phyloP scores from a whole-genome alignment of 2,888 invertebrate genomes.

The Cylindroiulus punctatus region DNA sequence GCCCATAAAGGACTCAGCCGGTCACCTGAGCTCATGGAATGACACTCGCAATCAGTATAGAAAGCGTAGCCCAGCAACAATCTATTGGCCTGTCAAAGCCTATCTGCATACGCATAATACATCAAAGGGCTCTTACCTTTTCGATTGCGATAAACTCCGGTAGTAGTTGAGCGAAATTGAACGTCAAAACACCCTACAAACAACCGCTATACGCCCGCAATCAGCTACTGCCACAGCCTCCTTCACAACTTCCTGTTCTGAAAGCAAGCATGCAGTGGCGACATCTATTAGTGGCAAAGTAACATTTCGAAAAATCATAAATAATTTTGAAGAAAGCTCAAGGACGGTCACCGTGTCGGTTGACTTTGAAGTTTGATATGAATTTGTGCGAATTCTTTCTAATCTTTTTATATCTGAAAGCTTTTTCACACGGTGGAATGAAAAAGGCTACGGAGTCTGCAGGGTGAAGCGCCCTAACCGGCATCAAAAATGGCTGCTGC shows the following conservation, averaged over 20 bases:
- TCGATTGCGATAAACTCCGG: not conserved
- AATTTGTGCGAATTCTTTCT: too few relatives aligned
- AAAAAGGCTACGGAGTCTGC: too few relatives aligned
- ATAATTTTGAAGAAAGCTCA: not conserved
- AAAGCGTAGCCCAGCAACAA: not conserved
- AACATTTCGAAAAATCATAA: not conserved
- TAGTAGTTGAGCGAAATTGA: not conserved
- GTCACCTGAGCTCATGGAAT: slow-evolving; percentile 21
- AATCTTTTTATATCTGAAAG: too few relatives aligned
- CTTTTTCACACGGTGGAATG: too few relatives aligned
- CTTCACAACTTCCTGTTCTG: slow-evolving; percentile 25
- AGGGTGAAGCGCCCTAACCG: not conserved
- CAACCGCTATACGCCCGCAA: not conserved
- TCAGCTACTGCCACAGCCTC: not conserved
- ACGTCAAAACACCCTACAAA: not conserved
- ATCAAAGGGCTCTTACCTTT: not conserved
- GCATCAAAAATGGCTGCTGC: not conserved
- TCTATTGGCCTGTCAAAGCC: not conserved
- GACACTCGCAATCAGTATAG: not conserved
- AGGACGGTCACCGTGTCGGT: too few relatives aligned
- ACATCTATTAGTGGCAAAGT: not conserved
- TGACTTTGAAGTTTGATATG: not conserved
- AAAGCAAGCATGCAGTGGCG: not conserved
- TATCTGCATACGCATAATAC: not conserved
- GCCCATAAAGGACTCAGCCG: not conserved